These are phyloP conservation scores for Rhynchonycteris naso DNA, from an alignment of 2,797 vertebrate genomes.

Conservation along the genomic window DNA sequence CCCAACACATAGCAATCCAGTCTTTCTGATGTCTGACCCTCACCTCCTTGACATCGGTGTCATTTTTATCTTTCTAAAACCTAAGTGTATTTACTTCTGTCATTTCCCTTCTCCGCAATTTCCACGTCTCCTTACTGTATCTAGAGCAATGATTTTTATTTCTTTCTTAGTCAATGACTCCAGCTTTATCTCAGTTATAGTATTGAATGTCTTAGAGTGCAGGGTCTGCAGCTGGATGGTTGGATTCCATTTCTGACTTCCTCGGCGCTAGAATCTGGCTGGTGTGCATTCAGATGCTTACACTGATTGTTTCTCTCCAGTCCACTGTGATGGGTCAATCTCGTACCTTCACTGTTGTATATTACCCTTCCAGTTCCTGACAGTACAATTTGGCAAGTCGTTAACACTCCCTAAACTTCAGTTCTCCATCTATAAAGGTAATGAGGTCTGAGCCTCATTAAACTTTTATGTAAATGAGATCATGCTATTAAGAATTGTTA, in stretches of 20 bases:
- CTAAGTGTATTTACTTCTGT: background rate
- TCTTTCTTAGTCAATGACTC: background rate
- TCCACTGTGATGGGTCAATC: background rate
- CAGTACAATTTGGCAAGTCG: background rate
- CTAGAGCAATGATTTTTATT: background rate
- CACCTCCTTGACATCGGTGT: background rate
- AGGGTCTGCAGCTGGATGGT: background rate
- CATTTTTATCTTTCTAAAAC: constrained; percentile 11
- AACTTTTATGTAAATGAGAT: background rate
- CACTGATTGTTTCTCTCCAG: background rate
- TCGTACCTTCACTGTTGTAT: background rate
- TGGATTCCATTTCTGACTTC: background rate
- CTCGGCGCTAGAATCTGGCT: background rate
- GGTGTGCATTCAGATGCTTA: background rate
- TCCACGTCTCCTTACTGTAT: background rate
- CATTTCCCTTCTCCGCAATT: background rate
- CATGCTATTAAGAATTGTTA: background rate
- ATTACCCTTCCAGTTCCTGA: background rate
- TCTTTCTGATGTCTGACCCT: background rate
- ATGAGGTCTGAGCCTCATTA: background rate
- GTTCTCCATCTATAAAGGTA: background rate
- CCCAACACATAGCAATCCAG: background rate
- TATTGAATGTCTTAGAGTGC: background rate
- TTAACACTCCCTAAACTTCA: background rate
- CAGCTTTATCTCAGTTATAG: background rate